Conservation (phyloP, 2,113 vertebrate genomes). For the Oxyura jamaicensis region DNA sequence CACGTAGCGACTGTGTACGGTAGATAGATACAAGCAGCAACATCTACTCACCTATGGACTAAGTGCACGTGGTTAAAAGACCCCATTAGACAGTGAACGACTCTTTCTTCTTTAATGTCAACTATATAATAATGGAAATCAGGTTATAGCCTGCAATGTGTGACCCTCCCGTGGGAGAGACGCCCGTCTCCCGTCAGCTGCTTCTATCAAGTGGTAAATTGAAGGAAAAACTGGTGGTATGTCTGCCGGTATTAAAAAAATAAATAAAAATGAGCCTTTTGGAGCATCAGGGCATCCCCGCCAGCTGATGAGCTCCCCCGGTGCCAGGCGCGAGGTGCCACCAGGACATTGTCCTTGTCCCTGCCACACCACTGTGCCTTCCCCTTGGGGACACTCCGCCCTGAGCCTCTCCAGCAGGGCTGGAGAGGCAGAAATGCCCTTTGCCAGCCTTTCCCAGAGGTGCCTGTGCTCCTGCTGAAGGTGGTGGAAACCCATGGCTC, state of each 20-base stretch:
- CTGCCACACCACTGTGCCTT: background rate
- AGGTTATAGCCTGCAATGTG: background rate
- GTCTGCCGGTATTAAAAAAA: background rate
- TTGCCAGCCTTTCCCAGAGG: background rate
- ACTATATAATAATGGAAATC: background rate
- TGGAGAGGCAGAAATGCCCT: background rate
- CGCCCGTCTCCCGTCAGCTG: background rate
- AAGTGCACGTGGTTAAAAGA: slow-evolving; percentile 65
- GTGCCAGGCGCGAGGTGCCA: background rate
- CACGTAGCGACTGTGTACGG: slow-evolving; percentile 66
- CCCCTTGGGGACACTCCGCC: background rate
- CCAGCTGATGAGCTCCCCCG: fast-evolving
- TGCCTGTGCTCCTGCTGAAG: background rate
- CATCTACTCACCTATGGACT: slow-evolving; percentile 70
- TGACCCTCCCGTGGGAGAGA: background rate
- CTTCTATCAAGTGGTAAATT: background rate
- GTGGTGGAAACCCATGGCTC: background rate
- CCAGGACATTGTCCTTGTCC: background rate
- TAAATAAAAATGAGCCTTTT: background rate
- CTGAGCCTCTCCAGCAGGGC: background rate
- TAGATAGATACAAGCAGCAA: slow-evolving; percentile 72
- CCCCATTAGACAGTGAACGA: slow-evolving; percentile 5
- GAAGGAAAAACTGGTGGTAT: background rate
- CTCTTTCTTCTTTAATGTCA: background rate
- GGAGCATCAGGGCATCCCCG: background rate